Evolutionary conservation across 2,113 vertebrate species (phyloP).

Genomic region (Gallinago undulata): DNA sequence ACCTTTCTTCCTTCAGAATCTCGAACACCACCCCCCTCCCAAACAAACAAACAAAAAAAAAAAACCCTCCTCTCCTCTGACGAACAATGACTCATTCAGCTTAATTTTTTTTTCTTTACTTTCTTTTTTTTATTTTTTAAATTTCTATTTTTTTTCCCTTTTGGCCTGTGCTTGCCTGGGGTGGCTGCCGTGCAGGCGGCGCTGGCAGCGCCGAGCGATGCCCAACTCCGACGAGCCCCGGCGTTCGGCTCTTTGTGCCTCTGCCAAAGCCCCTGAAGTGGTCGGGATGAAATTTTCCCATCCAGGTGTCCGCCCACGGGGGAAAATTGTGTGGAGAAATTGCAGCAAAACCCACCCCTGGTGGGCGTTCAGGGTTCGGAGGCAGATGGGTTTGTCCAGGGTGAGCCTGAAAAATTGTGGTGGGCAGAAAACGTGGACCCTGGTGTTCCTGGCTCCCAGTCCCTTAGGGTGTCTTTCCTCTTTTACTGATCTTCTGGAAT

Average conservation of each 20-base stretch:
- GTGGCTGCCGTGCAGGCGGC: neutral
- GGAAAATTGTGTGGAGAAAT: neutral
- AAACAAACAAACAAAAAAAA: neutral
- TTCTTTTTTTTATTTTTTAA: too few relatives aligned
- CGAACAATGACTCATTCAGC: constrained; percentile 4
- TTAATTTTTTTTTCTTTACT: neutral
- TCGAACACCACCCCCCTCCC: neutral
- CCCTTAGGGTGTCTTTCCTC: accelerated
- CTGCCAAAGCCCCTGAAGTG: neutral
- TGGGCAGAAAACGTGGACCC: too few relatives aligned
- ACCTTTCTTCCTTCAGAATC: neutral
- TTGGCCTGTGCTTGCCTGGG: neutral
- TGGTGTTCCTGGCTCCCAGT: accelerated
- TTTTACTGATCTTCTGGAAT: neutral
- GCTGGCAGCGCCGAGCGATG: neutral
- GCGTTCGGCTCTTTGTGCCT: neutral
- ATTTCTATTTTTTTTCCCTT: neutral
- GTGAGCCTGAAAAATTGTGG: neutral
- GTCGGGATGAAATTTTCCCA: neutral
- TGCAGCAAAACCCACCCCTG: neutral
- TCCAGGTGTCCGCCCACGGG: neutral
- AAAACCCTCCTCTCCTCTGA: neutral
- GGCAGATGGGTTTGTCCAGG: accelerated
- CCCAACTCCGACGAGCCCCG: neutral
- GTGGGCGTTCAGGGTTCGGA: neutral